A percentile compares a stretch with the other conserved stretches of the same genome.
Conservation (phyloP, 2,888 invertebrate species). For the Hololepta plana region DNA sequence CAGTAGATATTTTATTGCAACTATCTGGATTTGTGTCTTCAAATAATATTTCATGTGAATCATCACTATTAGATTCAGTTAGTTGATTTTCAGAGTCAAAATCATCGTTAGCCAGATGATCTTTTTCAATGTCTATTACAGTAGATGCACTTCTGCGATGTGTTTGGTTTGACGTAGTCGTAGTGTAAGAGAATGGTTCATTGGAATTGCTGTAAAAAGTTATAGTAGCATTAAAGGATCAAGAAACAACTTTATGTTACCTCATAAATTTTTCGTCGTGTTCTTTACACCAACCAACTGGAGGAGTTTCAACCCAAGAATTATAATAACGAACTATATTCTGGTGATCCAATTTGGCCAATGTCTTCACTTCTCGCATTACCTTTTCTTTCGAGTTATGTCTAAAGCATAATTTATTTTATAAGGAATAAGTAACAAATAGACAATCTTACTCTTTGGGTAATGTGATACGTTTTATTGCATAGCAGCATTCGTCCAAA, state of each 20-base stretch:
- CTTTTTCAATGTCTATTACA: too few species aligned
- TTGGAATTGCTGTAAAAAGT: background rate
- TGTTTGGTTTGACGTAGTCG: too few species aligned
- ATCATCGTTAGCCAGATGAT: too few species aligned
- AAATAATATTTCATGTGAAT: too few species aligned
- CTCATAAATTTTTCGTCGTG: slow-evolving; percentile 44
- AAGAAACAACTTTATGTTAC: slow-evolving; percentile 7
- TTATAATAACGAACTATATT: slow-evolving; percentile 93
- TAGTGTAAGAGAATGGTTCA: too few species aligned
- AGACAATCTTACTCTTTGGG: slow-evolving; percentile 42
- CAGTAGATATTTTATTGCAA: too few species aligned
- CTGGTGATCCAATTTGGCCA: slow-evolving; percentile 87
- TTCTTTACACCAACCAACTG: slow-evolving; percentile 69
- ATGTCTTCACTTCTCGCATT: slow-evolving; percentile 82
- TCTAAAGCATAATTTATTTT: slow-evolving; percentile 27
- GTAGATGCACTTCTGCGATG: too few species aligned
- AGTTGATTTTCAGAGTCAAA: too few species aligned
- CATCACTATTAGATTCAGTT: too few species aligned
- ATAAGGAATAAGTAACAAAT: slow-evolving; percentile 5
- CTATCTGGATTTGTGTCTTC: too few species aligned
- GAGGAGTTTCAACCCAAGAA: slow-evolving; percentile 90
- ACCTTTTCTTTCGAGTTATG: slow-evolving; percentile 71
- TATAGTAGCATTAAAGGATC: background rate
- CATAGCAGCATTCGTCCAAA: slow-evolving; percentile 86
- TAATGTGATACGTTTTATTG: slow-evolving; percentile 83